A percentile compares a stretch with the other conserved stretches of the same genome.
Evolutionary conservation across 2,113 vertebrate species (phyloP).

Genomic region (Elanoides forficatus): DNA sequence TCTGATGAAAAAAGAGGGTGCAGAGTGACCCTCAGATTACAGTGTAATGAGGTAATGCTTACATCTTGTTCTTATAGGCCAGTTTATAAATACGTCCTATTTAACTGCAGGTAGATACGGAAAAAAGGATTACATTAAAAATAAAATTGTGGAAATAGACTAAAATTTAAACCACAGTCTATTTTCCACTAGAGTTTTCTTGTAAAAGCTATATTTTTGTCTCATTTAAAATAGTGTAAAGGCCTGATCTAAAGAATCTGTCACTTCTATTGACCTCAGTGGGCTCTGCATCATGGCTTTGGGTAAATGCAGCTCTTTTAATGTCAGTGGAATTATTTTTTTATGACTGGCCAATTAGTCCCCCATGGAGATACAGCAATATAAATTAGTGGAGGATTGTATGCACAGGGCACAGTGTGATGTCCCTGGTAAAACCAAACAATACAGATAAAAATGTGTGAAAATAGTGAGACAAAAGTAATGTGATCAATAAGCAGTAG

Average conservation of each 20-base stretch:
- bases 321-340: background rate
- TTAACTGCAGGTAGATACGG: background rate
- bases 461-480: background rate
- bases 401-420: background rate
- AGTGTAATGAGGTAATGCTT: background rate
- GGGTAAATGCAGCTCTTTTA: background rate
- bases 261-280: background rate
- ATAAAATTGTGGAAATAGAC: background rate
- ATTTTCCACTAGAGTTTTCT: background rate
- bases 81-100: background rate
- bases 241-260: background rate
- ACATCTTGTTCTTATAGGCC: background rate
- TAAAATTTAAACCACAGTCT: background rate
- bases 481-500: conserved; percentile 1
- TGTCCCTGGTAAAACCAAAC: background rate
- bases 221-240: background rate
- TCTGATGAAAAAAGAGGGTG: background rate
- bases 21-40: background rate
- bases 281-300: background rate
- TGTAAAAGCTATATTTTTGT: background rate
- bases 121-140: background rate
- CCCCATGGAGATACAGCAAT: background rate
- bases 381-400: background rate
- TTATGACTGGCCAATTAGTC: background rate
- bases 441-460: background rate